phyloP scores from a whole-genome alignment of 2,113 vertebrate species.

The Leptobrachium leishanense region DNA sequence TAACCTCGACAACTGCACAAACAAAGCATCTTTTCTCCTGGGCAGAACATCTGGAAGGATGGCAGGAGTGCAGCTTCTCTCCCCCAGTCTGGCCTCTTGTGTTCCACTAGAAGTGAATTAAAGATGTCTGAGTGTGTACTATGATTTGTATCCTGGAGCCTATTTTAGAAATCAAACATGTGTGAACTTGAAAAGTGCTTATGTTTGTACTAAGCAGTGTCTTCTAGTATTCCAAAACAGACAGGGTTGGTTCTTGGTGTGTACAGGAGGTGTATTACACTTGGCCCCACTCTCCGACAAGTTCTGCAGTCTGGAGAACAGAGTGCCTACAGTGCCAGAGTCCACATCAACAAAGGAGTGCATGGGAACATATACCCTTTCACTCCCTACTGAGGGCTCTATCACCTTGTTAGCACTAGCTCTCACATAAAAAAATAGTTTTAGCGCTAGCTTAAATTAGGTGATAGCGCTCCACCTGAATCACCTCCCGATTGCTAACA shows the following conservation, averaged over 20 bases:
- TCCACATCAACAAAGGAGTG: no score
- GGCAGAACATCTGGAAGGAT: conserved; percentile 55
- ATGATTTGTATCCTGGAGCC: background rate
- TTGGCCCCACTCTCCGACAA: no score
- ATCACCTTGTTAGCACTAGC: no score
- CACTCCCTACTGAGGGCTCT: no score
- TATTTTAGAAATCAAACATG: background rate
- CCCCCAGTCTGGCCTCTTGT: conserved; percentile 48
- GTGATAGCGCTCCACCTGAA: no score
- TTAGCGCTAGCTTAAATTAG: no score
- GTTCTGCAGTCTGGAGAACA: no score
- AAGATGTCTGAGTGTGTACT: conserved; percentile 30
- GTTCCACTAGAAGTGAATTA: conserved; percentile 29
- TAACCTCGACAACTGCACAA: conserved; percentile 52
- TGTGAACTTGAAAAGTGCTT: background rate
- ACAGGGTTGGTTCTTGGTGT: background rate
- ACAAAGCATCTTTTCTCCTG: conserved; percentile 53
- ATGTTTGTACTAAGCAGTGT: background rate
- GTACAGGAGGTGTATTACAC: no score
- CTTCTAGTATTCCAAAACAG: background rate
- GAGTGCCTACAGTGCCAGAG: no score
- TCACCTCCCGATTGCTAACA: no score
- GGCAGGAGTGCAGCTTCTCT: conserved; percentile 15
- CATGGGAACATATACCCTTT: no score
- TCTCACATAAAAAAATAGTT: no score